Conservation (phyloP, 2,113 vertebrate species). For the Poecilia latipinna region DNA sequence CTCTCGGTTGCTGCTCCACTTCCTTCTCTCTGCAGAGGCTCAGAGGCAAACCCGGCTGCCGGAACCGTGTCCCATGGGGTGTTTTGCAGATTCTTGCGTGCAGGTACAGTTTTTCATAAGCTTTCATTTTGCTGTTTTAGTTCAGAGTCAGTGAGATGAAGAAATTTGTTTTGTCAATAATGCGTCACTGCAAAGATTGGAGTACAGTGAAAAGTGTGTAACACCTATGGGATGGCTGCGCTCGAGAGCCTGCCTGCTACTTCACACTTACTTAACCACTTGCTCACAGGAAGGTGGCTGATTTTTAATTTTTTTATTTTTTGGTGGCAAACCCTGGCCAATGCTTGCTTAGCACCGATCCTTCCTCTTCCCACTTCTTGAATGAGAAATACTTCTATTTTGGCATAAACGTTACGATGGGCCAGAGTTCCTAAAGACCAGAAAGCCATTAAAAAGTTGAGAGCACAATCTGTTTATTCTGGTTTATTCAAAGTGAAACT, state of each 20-base stretch:
- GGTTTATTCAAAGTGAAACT: no score
- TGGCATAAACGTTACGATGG: no score
- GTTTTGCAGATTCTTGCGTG: background rate
- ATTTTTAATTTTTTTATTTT: background rate
- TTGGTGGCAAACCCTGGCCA: background rate
- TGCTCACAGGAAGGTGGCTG: background rate
- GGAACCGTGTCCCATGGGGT: background rate
- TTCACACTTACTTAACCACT: background rate
- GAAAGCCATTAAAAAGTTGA: background rate
- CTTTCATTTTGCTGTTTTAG: background rate
- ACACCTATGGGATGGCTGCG: no score
- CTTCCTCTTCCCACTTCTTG: background rate
- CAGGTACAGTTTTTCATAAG: background rate
- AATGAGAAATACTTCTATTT: background rate
- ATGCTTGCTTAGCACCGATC: background rate
- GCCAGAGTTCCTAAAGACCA: background rate
- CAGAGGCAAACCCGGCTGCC: background rate
- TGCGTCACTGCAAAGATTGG: background rate
- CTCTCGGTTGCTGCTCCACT: background rate
- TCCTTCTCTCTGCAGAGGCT: background rate
- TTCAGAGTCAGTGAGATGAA: background rate
- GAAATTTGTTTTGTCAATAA: background rate
- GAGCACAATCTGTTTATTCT: background rate
- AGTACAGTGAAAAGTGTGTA: background rate
- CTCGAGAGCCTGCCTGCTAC: background rate